Evolutionary conservation across 2,113 vertebrate genomes (phyloP), one percentile per base, ranked within the genome.

Genomic region (Campylomormyrus tamandua): DNA sequence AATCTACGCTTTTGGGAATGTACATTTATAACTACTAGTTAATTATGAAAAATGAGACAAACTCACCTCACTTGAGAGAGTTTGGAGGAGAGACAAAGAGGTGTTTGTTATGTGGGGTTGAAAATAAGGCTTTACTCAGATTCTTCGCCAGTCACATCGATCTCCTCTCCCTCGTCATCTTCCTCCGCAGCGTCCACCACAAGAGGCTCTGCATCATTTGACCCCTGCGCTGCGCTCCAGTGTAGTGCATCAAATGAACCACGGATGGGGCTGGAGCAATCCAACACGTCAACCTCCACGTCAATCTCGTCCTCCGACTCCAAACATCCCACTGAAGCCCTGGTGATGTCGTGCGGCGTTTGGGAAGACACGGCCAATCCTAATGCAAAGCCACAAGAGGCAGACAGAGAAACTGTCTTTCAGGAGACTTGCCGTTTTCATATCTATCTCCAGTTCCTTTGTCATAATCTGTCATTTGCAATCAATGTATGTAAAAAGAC

Each of bases 241-340:
- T 70, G 24, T 11, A 74, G n/a, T 1, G 66, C 21, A 11, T 66
- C 15, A 42, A 91, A 83, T 0, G 91, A 90, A 9, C 91, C 90
- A 0, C 92, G 93, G 9, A 19, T 0, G 0, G 93, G 91, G 84
- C 92, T 90, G 24, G 77, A 92, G 1, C 89, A 91, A 87, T 92
- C 93, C 2, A 92, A 77, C 83, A 95, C 94, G 31, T 96, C 95
- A 0, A 95, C 66, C 27, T 94, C 93, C 50, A 92, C 45, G 45
- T 46, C 45, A 46, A 46, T 6, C 9, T 88, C 87, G 11, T 89
- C 91, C 15, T 5, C 85, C 1, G 86, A 90, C 35, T 94, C 92
- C 80, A 74, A 24, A 89, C 87, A 90, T 86, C 48, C 89, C 10
- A 42, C 10, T 2, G 90, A 62, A 3, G 24, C 74, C 7, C 9